Base-by-base conservation (phyloP, 2,888 invertebrate species). In the Ochropacha duplaris region DNA sequence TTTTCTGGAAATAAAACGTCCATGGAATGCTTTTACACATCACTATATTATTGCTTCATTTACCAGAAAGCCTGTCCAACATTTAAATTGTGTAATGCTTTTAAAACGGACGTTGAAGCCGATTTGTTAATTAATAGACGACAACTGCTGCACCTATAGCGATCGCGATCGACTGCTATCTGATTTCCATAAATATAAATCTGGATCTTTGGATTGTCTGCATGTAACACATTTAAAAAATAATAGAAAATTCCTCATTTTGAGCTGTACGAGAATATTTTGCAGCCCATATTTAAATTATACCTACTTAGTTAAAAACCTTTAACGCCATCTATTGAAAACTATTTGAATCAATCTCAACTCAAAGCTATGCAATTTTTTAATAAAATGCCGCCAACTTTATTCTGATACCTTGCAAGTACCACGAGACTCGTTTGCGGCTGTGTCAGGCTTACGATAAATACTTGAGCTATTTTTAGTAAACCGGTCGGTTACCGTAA, bases 401-500 rank as follows among this genome's bases (percentile, higher is more conserved):
- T 44, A 44, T 44, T 44, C n/a, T n/a, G 44, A 2, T 19, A 44
- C 4, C n/a, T 51, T 51, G 50, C 14, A 28, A n/a, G 28, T 28
- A 6, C 50, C n/a, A 16, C 16, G 19, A 52, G 26, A 44, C 49
- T 28, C 26, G 55, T 49, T 49, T 31, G 26, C n/a, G 50, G 6
- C 24, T 50, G 26, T 44, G 26, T 24, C 11, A n/a, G 39, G 28
- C 26, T 22, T 56, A 24, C 57, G 28, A 55, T 57, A 52, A 44
- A 31, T 39, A 55, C 55, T 58, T 26, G 50, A 59, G 72, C 64
- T 79, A 78, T 79, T 73, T 77, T 76, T 74, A 79, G 69, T 61
- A 49, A 66, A 75, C 79, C 72, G 72, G 78, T 76, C 61, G 64
- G 64, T 68, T 68, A 73, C 72, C 63, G 73, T 76, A 74, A 77